These are phyloP conservation scores for Melanotaenia trifasciata DNA, from an alignment of 2,797 vertebrate genomes.

Conservation along the genomic window DNA sequence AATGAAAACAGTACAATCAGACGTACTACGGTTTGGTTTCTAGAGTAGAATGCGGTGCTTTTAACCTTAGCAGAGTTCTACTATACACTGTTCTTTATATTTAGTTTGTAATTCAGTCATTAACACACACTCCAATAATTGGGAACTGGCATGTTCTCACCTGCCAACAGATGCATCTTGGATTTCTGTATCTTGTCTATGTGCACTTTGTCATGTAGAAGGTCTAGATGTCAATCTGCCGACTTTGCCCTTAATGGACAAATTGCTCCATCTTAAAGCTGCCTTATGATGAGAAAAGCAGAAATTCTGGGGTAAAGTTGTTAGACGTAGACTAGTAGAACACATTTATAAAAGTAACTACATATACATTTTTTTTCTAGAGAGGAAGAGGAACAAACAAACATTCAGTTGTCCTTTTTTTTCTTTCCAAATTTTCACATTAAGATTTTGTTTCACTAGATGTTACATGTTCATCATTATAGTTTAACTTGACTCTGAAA, in stretches of 20 bases:
- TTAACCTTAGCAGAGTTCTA: no score
- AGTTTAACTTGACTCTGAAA: neutral
- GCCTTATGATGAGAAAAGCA: neutral
- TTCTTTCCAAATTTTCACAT: neutral
- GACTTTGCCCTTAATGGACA: neutral
- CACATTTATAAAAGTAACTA: slow-evolving; percentile 15
- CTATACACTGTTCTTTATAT: no score
- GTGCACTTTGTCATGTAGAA: neutral
- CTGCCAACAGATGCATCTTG: neutral
- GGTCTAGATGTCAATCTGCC: neutral
- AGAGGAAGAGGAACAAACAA: neutral
- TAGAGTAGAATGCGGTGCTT: no score
- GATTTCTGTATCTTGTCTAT: neutral
- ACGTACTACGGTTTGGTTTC: no score
- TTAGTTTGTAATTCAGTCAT: neutral
- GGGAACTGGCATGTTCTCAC: neutral
- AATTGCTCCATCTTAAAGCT: no score
- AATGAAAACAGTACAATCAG: no score
- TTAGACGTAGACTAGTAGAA: neutral
- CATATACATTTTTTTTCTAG: neutral
- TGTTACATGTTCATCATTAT: slow-evolving; percentile 24
- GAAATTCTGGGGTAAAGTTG: neutral
- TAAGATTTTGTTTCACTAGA: neutral
- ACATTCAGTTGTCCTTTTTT: no score
- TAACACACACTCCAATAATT: neutral